Base-by-base conservation (phyloP, 2,797 vertebrate species). In the Malurus splendens region DNA sequence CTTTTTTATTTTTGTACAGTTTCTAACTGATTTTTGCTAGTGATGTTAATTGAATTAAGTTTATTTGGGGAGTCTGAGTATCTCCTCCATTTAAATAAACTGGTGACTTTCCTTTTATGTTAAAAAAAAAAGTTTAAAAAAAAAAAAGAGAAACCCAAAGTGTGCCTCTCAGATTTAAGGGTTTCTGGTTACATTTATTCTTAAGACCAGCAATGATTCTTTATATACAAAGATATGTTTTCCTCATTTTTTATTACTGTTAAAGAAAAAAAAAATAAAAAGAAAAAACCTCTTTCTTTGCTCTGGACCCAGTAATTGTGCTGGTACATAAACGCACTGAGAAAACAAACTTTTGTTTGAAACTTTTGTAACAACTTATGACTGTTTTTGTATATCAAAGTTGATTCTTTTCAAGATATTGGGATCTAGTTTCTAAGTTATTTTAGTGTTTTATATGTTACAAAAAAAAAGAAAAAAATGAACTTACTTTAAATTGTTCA, bases 141-240 rank as follows among this genome's bases (percentile, higher is more conserved):
- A 91, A 68, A 79, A 89, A 90, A 94, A 95, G 54, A 89, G 97
- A 98, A 98, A 98, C 98, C 98, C 97, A 94, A 98, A 98, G 98
- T 98, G 99, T 99, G 99, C 99, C 99, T 99, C 98, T 99, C 98
- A 98, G 97, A 99, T 98, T 98, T 98, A 98, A 99, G 98, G 98
- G 98, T 99, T 99, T 99, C 97, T 98, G 98, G 98, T 98, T 98
- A 98, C 98, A 98, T 98, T 96, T 98, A 97, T 98, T 98, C 98
- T 98, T 97, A 98, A 99, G 98, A 99, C 99, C 99, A 99, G 99
- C 99, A 99, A 98, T 98, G 98, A 99, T 99, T 98, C 98, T 99
- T 99, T 99, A 98, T 99, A 98, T 97, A 99, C 98, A 98, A 98
- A 98, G 97, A 98, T 98, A 98, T 96, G 98, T 98, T 98, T 98